Evolutionary conservation across 1,140 invertebrate genomes (phyloP).

Genomic region (Tetragnatha versicolor): DNA sequence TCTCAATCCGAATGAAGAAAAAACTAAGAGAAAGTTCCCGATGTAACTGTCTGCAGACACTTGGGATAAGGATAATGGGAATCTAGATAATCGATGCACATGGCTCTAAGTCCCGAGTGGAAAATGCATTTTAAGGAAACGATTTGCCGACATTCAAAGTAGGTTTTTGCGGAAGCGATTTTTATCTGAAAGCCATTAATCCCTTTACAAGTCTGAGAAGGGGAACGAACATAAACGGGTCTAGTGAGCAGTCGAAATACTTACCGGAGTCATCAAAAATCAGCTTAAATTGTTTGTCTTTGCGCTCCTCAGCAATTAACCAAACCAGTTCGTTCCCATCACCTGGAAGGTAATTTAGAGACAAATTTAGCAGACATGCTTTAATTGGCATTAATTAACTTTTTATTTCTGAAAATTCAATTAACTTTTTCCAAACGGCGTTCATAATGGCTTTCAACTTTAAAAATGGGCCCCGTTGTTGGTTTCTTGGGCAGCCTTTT

Average conservation of each 20-base stretch:
- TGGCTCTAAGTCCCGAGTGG: too few species aligned
- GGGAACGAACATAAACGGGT: too few species aligned
- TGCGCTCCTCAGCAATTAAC: neutral
- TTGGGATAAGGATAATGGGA: too few species aligned
- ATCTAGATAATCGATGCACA: too few species aligned
- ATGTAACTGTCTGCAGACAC: too few species aligned
- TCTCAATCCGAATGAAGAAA: too few species aligned
- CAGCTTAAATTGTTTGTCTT: neutral
- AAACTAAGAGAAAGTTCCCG: too few species aligned
- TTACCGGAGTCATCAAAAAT: neutral
- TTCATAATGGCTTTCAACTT: neutral
- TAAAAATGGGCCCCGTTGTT: neutral
- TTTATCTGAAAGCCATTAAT: too few species aligned
- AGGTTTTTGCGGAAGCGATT: too few species aligned
- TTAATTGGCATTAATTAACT: conserved; percentile 18
- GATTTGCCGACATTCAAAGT: too few species aligned
- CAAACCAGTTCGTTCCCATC: conserved; percentile 4
- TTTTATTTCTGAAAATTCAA: conserved; percentile 20
- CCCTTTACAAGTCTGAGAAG: too few species aligned
- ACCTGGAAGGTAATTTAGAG: conserved; percentile 17
- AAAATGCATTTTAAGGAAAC: too few species aligned
- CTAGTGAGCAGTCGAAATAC: neutral
- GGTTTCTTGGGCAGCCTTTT: neutral
- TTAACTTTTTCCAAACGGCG: conserved; percentile 4
- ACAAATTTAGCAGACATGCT: conserved; percentile 13